A percentile compares a stretch with the other conserved stretches of the same genome.
Conservation (phyloP, 1,140 invertebrate genomes). For the Propsilocerus akamusi region DNA sequence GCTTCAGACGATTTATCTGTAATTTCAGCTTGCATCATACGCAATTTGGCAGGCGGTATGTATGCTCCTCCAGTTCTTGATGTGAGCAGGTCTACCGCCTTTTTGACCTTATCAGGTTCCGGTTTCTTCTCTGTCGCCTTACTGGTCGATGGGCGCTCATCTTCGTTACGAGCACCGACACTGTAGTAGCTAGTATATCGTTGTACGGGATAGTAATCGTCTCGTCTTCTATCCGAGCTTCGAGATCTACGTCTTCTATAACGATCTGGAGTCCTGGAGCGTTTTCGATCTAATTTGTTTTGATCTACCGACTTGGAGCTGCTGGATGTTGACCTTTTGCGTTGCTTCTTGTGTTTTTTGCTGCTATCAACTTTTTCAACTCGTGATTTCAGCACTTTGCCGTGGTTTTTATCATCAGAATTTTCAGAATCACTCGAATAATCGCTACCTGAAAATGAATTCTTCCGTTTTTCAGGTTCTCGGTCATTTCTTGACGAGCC, state of each 20-base stretch:
- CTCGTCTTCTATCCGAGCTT: not conserved
- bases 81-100: slow-evolving; percentile 49
- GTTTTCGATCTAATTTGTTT: not conserved
- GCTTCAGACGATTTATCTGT: slow-evolving; percentile 81
- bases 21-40: slow-evolving; percentile 86
- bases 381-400: not conserved
- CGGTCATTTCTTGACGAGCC: not conserved
- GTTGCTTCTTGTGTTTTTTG: not conserved
- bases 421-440: not conserved
- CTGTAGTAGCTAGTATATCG: not conserved
- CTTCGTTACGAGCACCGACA: not conserved
- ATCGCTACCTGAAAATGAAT: not conserved
- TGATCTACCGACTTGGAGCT: not conserved
- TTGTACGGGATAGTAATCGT: not conserved
- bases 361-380: not conserved
- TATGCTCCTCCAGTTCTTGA: slow-evolving; percentile 90
- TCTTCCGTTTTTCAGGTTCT: not conserved
- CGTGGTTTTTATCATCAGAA: not conserved
- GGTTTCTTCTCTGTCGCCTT: not conserved
- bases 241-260: not conserved
- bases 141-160: not conserved
- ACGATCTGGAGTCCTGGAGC: not conserved
- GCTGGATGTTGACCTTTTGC: not conserved
- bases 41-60: slow-evolving; percentile 89
- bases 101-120: slow-evolving; percentile 16